Evolutionary conservation across 2,888 invertebrate genomes (phyloP).

Genomic region (Trichopoda pennipes): DNA sequence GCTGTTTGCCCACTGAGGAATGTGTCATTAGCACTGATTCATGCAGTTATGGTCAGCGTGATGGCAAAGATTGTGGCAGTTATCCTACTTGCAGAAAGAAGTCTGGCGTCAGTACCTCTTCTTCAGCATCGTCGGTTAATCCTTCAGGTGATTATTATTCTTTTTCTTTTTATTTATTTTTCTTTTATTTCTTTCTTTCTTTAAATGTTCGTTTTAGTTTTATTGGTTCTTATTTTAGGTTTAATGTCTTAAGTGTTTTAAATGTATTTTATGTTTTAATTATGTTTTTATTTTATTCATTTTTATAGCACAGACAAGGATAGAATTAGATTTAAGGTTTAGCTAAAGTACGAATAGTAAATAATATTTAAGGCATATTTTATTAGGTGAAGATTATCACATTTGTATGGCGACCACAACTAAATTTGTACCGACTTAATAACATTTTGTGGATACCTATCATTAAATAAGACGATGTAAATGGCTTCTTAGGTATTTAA

Average conservation of each 20-base stretch:
- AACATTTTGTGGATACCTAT: too few species aligned
- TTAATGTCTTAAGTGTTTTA: conserved; percentile 8
- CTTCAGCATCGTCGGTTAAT: conserved; percentile 76
- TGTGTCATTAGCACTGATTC: conserved; percentile 86
- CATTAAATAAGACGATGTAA: too few species aligned
- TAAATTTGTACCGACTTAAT: too few species aligned
- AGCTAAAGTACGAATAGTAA: too few species aligned
- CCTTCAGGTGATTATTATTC: conserved; percentile 79
- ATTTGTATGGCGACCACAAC: too few species aligned
- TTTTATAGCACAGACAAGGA: not conserved
- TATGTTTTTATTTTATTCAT: not conserved
- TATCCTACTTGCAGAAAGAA: conserved; percentile 86
- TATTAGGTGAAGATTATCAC: too few species aligned
- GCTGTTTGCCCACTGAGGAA: conserved; percentile 86
- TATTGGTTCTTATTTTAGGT: not conserved
- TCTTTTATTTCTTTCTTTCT: conserved; percentile 47
- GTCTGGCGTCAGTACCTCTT: conserved; percentile 70
- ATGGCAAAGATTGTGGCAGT: conserved; percentile 84
- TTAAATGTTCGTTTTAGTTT: conserved; percentile 20
- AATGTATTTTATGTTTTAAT: not conserved
- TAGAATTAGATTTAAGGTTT: not conserved
- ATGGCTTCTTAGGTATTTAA: too few species aligned
- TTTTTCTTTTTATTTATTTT: conserved; percentile 29
- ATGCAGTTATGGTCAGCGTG: conserved; percentile 84
- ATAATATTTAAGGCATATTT: not conserved